Conservation (phyloP, 2,888 invertebrate genomes). For the Dichetophora obliterata region DNA sequence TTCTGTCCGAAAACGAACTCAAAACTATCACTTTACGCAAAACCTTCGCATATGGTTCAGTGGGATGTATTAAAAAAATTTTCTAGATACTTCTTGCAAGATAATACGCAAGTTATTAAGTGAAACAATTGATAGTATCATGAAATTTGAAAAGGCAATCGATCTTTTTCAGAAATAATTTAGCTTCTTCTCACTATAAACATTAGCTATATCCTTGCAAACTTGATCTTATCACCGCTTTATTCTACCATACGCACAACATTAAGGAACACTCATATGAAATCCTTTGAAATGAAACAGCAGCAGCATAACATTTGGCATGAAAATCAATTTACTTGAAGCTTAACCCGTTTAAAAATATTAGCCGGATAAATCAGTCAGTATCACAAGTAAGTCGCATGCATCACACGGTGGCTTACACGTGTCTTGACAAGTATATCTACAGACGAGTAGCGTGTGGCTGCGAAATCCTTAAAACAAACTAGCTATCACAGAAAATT, state of each 20-base stretch:
- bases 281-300: not conserved
- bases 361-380: slow-evolving; percentile 26
- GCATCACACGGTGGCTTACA: slow-evolving; percentile 31
- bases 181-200: too few relatives aligned
- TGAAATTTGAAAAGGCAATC: too few relatives aligned
- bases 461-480: slow-evolving; percentile 27
- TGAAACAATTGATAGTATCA: too few relatives aligned
- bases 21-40: too few relatives aligned
- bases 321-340: slow-evolving; percentile 28
- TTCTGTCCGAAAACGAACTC: too few relatives aligned
- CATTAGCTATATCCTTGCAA: not conserved
- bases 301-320: not conserved
- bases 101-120: too few relatives aligned
- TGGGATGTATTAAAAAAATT: too few relatives aligned
- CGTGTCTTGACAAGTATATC: slow-evolving; percentile 28
- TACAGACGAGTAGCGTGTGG: not conserved
- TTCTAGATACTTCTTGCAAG: too few relatives aligned
- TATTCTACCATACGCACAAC: too few relatives aligned
- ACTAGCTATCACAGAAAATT: not conserved
- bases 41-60: too few relatives aligned
- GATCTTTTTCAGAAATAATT: too few relatives aligned
- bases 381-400: slow-evolving; percentile 19
- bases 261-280: too few relatives aligned
- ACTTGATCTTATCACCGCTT: not conserved
- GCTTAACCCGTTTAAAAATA: slow-evolving; percentile 21